Percentiles rank a stretch among this genome's conserved stretches.
phyloP scores from a whole-genome alignment of 1,140 invertebrate species.

The Papilio glaucus region DNA sequence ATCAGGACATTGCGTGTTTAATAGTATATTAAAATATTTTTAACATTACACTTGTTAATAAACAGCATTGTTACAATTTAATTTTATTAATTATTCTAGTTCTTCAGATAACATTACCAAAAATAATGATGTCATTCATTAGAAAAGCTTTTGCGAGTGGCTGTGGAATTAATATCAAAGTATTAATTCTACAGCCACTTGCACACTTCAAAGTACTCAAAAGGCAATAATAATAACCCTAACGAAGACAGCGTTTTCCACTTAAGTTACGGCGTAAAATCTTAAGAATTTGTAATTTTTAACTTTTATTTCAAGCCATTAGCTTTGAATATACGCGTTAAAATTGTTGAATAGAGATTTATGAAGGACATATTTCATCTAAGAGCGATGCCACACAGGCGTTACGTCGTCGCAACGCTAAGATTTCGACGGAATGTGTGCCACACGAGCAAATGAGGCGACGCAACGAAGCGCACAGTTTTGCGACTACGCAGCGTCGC shows the following conservation, averaged over 20 bases:
- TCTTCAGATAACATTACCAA: background rate
- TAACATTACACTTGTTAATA: too few relatives aligned
- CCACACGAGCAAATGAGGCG: too few relatives aligned
- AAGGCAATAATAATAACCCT: background rate
- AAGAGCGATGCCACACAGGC: too few relatives aligned
- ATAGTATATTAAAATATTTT: too few relatives aligned
- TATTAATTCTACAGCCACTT: background rate
- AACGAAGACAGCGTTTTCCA: background rate
- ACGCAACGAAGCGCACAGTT: too few relatives aligned
- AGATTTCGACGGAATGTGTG: too few relatives aligned
- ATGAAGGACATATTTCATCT: too few relatives aligned
- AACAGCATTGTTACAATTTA: too few relatives aligned
- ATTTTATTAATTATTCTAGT: background rate
- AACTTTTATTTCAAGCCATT: background rate
- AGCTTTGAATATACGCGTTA: background rate
- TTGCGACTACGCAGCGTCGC: too few relatives aligned
- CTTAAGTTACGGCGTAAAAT: background rate
- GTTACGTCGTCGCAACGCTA: too few relatives aligned
- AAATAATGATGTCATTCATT: background rate
- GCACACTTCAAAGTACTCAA: background rate
- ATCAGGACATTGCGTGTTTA: too few relatives aligned
- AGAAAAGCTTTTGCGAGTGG: background rate
- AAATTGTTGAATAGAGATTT: too few relatives aligned
- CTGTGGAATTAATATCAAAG: background rate
- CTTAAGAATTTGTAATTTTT: background rate